Evolutionary conservation across 2,888 invertebrate species (phyloP).

Genomic region (Aphodius granarius): DNA sequence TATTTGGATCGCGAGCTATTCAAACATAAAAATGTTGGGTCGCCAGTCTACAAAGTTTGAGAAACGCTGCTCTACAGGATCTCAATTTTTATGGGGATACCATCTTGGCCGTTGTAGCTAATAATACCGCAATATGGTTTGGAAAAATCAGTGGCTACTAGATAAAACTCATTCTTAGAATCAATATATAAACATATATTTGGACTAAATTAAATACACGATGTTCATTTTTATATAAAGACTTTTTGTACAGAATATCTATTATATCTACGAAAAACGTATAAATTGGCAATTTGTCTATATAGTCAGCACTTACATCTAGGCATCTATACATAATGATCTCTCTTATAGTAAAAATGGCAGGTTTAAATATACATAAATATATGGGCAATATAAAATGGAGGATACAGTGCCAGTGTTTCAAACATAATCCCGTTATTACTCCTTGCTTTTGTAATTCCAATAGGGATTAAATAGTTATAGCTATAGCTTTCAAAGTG

Average conservation of each 20-base stretch:
- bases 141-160: background rate
- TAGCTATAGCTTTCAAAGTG: too few relatives aligned
- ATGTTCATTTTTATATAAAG: constrained; percentile 13
- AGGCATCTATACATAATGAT: background rate
- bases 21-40: too few relatives aligned
- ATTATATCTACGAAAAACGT: background rate
- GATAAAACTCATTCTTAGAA: background rate
- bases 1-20: too few relatives aligned
- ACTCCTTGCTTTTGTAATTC: background rate
- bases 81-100: too few relatives aligned
- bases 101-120: too few relatives aligned
- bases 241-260: constrained; percentile 18
- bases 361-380: background rate
- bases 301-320: background rate
- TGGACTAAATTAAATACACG: constrained; percentile 35
- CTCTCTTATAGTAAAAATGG: background rate
- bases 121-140: background rate
- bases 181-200: constrained; percentile 32
- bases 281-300: background rate
- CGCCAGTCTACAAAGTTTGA: too few relatives aligned
- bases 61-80: too few relatives aligned
- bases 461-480: background rate
- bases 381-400: background rate
- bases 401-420: background rate
- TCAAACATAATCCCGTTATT: background rate